phyloP scores from a whole-genome alignment of 2,888 invertebrate genomes.

The Pseudococcus viburni region DNA sequence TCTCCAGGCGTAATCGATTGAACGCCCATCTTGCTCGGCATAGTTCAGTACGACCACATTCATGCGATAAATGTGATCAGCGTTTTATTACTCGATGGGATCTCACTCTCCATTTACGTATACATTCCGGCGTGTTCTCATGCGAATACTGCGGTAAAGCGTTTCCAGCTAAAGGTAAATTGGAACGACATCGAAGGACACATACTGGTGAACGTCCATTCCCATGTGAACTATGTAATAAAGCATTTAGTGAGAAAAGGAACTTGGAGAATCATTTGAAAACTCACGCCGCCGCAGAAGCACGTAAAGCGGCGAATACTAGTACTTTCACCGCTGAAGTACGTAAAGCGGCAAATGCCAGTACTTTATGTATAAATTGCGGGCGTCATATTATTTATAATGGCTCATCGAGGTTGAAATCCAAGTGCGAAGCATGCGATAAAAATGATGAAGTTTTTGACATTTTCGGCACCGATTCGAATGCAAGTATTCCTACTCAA shows the following conservation, averaged over 20 bases:
- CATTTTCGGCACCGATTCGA: not conserved
- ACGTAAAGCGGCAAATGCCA: not conserved
- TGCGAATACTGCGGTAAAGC: constrained; percentile 71
- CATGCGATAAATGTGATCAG: constrained; percentile 71
- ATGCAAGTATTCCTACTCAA: too few species aligned
- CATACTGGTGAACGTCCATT: constrained; percentile 72
- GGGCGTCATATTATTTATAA: not conserved
- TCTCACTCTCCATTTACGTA: constrained; percentile 71
- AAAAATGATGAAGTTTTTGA: constrained; percentile 3
- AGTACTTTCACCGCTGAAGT: constrained; percentile 68
- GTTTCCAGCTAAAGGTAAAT: constrained; percentile 71
- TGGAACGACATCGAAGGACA: constrained; percentile 71
- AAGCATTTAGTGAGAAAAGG: constrained; percentile 72
- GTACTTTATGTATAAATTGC: not conserved
- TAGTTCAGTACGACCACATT: constrained; percentile 71
- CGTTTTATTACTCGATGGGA: constrained; percentile 71
- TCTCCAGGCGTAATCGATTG: constrained; percentile 70
- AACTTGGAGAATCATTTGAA: constrained; percentile 71
- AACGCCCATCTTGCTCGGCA: constrained; percentile 71
- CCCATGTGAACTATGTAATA: constrained; percentile 71
- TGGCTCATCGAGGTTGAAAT: not conserved
- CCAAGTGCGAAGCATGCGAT: constrained; percentile 9
- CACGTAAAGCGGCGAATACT: constrained; percentile 15
- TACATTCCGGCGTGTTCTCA: constrained; percentile 71
- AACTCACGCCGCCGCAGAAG: constrained; percentile 70